Evolutionary conservation across 2,888 invertebrate species (phyloP).

Genomic region (Parapristionchus giblindavisi): DNA sequence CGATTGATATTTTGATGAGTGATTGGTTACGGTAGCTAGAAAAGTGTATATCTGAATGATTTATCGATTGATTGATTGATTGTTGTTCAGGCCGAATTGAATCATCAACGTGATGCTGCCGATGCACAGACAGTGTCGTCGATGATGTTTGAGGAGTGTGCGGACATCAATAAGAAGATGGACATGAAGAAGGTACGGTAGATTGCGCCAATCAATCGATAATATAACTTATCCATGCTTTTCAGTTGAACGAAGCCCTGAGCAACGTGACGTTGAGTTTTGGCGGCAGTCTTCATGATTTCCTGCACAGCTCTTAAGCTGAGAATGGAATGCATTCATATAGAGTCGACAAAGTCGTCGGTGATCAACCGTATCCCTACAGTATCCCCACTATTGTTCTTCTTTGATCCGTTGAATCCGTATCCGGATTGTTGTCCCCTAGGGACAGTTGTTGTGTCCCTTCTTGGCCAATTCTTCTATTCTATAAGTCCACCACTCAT

Average conservation of each 20-base stretch:
- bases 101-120: conserved; percentile 6
- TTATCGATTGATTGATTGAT: not conserved
- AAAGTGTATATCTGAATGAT: no score
- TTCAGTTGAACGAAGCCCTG: conserved; percentile 26
- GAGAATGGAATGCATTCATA: not conserved
- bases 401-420: not conserved
- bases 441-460: not conserved
- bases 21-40: not conserved
- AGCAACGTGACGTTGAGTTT: not conserved
- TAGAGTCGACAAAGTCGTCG: not conserved
- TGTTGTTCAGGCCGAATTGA: conserved; percentile 30
- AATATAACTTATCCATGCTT: not conserved
- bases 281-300: not conserved
- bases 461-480: conserved; percentile 6
- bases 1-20: not conserved
- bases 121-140: not conserved
- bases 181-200: conserved; percentile 27
- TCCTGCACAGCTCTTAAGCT: conserved; percentile 22
- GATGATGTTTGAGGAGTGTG: not conserved
- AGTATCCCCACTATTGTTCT: no score
- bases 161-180: not conserved
- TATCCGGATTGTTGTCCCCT: conserved; percentile 8
- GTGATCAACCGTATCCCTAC: no score
- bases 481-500: not conserved
- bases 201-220: not conserved